phyloP scores from a whole-genome alignment of 2,888 invertebrate species.

The Coremacera marginata region DNA sequence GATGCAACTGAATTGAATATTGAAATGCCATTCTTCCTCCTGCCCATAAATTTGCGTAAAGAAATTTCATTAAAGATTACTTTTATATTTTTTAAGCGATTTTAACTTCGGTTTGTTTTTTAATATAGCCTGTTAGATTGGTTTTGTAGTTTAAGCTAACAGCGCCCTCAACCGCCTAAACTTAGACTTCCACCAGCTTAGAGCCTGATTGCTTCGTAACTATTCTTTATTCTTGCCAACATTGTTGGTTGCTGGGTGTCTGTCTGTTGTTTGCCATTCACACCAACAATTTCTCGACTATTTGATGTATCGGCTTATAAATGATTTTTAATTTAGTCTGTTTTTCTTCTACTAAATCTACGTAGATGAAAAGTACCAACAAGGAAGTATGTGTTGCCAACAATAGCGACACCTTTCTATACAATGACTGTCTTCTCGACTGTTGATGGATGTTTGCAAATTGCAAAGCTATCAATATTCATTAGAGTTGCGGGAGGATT shows the following conservation, averaged over 20 bases:
- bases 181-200: too few species aligned
- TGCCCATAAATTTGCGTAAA: background rate
- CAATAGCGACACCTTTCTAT: background rate
- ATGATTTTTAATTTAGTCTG: slow-evolving; percentile 17
- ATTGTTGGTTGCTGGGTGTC: background rate
- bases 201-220: too few species aligned
- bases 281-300: too few species aligned
- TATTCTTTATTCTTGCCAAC: too few species aligned
- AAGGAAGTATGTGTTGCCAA: background rate
- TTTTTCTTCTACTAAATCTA: background rate
- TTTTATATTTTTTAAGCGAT: background rate
- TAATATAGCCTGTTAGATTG: too few species aligned
- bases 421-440: background rate
- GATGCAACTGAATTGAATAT: slow-evolving; percentile 15
- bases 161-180: background rate
- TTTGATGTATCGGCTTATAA: background rate
- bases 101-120: background rate
- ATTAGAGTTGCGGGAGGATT: background rate
- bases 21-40: slow-evolving; percentile 16
- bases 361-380: background rate
- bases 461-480: background rate
- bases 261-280: too few species aligned
- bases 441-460: background rate
- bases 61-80: background rate
- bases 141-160: too few species aligned